These are phyloP conservation scores for Drosophila sordidapex DNA, from an alignment of 2,888 invertebrate species.

Conservation along the genomic window DNA sequence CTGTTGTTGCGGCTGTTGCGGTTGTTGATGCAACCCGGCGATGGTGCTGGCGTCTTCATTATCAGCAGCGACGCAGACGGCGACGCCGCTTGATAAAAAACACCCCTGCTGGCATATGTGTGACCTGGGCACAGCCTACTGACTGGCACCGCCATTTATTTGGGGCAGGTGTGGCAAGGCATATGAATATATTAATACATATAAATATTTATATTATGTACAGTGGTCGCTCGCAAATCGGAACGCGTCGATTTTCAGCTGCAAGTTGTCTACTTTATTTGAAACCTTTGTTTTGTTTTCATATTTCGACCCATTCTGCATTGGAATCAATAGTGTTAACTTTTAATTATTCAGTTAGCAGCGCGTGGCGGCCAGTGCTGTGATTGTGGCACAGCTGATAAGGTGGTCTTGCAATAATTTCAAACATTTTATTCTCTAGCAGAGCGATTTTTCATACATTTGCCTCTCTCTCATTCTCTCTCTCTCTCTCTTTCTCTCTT, in stretches of 20 bases:
- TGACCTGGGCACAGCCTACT: slow-evolving; percentile 16
- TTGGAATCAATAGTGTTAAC: slow-evolving; percentile 47
- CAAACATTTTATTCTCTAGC: slow-evolving; percentile 47
- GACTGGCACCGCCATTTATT: slow-evolving; percentile 20
- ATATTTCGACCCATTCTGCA: background rate
- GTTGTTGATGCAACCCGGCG: slow-evolving; percentile 43
- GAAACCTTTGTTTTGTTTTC: slow-evolving; percentile 8
- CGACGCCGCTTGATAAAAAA: slow-evolving; percentile 62
- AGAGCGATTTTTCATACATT: slow-evolving; percentile 8
- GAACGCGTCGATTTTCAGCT: background rate
- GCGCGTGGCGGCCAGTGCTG: slow-evolving; percentile 5
- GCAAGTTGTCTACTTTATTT: background rate
- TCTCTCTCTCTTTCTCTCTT: background rate
- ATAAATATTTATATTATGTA: background rate
- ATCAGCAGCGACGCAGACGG: slow-evolving; percentile 61
- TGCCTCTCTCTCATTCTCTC: background rate
- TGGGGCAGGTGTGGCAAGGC: slow-evolving; percentile 35
- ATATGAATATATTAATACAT: slow-evolving; percentile 13
- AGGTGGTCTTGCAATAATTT: slow-evolving; percentile 46
- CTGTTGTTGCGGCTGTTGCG: background rate
- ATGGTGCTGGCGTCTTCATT: slow-evolving; percentile 82
- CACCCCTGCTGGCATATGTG: slow-evolving; percentile 16
- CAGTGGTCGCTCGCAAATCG: background rate
- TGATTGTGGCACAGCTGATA: slow-evolving; percentile 52
- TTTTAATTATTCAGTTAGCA: slow-evolving; percentile 25